Evolutionary conservation across 2,888 invertebrate genomes (phyloP).

Genomic region (Protonemura montana): DNA sequence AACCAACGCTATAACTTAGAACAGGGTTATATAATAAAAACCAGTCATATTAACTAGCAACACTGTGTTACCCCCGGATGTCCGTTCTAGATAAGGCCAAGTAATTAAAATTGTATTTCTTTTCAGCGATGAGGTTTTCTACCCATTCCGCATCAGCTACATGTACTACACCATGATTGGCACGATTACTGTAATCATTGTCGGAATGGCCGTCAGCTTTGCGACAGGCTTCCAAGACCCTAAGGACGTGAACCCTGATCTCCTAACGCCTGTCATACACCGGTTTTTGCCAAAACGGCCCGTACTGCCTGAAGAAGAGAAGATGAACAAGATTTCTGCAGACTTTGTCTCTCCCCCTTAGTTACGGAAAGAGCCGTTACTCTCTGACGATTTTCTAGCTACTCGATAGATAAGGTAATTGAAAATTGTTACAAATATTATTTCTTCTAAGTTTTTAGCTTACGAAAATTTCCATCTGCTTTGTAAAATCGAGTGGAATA

Average conservation of each 20-base stretch:
- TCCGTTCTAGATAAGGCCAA: too few relatives aligned
- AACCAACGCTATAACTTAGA: too few relatives aligned
- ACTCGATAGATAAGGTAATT: too few relatives aligned
- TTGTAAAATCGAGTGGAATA: too few relatives aligned
- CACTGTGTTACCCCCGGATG: too few relatives aligned
- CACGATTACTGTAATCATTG: constrained; percentile 65
- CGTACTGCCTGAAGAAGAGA: background rate
- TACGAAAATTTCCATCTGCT: too few relatives aligned
- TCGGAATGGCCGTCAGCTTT: constrained; percentile 70
- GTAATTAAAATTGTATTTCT: too few relatives aligned
- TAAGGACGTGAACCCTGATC: constrained; percentile 67
- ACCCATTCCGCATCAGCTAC: constrained; percentile 70
- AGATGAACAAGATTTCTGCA: background rate
- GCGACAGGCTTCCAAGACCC: constrained; percentile 65
- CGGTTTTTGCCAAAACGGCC: constrained; percentile 57
- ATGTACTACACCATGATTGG: constrained; percentile 74
- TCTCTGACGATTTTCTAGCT: too few relatives aligned
- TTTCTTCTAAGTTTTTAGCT: too few relatives aligned
- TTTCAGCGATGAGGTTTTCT: constrained; percentile 37
- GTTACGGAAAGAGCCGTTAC: background rate
- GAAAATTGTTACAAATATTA: too few relatives aligned
- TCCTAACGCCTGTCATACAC: constrained; percentile 66
- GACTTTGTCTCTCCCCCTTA: background rate
- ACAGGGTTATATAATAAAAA: too few relatives aligned
- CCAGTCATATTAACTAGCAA: too few relatives aligned